phyloP scores from a whole-genome alignment of 2,113 vertebrate genomes.

The Psephotus haematonotus region DNA sequence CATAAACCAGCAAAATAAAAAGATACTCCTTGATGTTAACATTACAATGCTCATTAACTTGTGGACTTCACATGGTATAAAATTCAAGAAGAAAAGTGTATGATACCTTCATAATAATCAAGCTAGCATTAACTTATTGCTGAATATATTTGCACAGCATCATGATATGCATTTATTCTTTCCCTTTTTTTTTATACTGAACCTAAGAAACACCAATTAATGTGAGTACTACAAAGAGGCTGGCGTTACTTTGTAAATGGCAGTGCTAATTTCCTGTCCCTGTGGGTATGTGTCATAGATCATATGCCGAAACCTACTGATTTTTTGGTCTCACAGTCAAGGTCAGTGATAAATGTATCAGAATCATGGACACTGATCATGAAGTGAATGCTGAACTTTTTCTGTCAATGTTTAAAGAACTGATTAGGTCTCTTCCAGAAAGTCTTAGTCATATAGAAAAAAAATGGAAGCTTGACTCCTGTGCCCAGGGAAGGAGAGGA shows the following conservation, averaged over 20 bases:
- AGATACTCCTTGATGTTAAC: not conserved
- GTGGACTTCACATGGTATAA: not conserved
- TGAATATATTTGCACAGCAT: not conserved
- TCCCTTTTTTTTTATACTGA: not conserved
- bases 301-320: not conserved
- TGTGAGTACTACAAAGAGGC: not conserved
- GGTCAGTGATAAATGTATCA: not conserved
- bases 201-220: not conserved
- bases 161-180: not conserved
- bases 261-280: not conserved
- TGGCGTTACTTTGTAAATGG: not conserved
- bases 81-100: not conserved
- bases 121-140: not conserved
- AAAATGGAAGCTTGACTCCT: not conserved
- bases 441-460: not conserved
- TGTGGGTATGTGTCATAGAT: not conserved
- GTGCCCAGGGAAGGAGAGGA: not conserved
- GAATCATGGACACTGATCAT: not conserved
- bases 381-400: not conserved
- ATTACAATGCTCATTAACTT: not conserved
- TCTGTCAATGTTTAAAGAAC: not conserved
- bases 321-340: not conserved
- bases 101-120: not conserved
- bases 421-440: not conserved
- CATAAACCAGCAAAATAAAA: not conserved